A percentile compares a stretch with the other conserved stretches of the same genome.
Evolutionary conservation across 2,113 vertebrate genomes (phyloP).

Genomic region (Amazona vittata): DNA sequence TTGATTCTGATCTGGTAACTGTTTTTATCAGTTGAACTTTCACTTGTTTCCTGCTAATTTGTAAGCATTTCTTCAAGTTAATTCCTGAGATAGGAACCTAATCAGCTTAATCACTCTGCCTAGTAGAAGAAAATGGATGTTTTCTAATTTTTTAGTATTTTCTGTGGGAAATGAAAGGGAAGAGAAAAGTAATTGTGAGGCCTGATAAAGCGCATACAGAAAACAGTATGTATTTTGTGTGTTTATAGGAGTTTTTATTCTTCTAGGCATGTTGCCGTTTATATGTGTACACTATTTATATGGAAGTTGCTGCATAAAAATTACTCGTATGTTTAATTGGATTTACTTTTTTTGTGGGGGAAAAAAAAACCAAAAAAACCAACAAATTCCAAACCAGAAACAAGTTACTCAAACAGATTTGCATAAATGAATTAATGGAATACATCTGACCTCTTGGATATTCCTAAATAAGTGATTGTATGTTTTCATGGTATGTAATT

Average conservation of each 20-base stretch:
- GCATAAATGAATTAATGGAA: background rate
- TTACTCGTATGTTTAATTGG: background rate
- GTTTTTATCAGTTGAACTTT: constrained; percentile 58
- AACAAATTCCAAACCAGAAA: background rate
- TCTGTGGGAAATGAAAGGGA: background rate
- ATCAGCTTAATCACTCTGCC: background rate
- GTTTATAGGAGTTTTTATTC: background rate
- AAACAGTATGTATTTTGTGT: background rate
- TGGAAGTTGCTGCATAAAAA: background rate
- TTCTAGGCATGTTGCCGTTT: background rate
- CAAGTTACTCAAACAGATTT: background rate
- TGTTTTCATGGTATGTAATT: background rate
- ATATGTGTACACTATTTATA: background rate
- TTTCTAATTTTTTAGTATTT: background rate
- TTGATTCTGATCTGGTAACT: constrained; percentile 13
- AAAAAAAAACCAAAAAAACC: too few relatives aligned
- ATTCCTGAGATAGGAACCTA: background rate
- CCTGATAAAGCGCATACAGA: background rate
- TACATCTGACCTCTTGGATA: background rate
- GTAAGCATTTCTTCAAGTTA: constrained; percentile 8
- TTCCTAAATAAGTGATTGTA: background rate
- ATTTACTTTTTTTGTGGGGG: background rate
- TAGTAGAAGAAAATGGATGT: background rate
- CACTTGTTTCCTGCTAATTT: background rate
- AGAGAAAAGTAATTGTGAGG: background rate